Percentiles rank a stretch among this genome's conserved stretches.
Evolutionary conservation across 2,797 vertebrate genomes (phyloP).

Genomic region (Fringilla coelebs): DNA sequence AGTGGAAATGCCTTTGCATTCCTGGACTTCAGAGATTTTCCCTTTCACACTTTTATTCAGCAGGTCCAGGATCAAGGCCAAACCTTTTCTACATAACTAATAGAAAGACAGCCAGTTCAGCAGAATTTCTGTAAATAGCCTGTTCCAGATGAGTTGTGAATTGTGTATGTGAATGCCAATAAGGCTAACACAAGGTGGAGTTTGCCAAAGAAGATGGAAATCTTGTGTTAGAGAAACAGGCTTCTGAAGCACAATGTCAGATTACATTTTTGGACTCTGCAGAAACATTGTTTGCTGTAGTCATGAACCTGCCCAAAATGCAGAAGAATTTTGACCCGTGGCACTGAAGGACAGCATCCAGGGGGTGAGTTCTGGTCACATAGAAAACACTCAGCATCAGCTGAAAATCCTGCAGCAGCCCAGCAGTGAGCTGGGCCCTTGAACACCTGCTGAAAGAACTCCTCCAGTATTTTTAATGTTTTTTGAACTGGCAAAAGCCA

Average conservation of each 20-base stretch:
- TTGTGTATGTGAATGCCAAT: not conserved
- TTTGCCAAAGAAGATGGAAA: not conserved
- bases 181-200: not conserved
- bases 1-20: not conserved
- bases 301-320: not conserved
- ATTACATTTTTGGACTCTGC: not conserved
- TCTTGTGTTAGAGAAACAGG: not conserved
- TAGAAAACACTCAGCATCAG: not conserved
- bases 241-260: not conserved
- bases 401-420: not conserved
- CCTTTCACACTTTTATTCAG: constrained; percentile 17
- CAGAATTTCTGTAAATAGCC: constrained; percentile 34
- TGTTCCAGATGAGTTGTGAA: constrained; percentile 6
- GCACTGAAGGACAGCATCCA: not conserved
- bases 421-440: not conserved
- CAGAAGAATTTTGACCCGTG: not conserved
- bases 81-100: not conserved
- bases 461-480: not conserved
- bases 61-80: constrained; percentile 34
- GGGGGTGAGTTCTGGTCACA: not conserved
- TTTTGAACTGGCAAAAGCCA: not conserved
- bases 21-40: not conserved
- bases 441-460: not conserved
- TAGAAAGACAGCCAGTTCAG: constrained; percentile 29
- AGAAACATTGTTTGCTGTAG: not conserved